Evolutionary conservation across 2,113 vertebrate species (phyloP).

Genomic region (Oceanites oceanicus): DNA sequence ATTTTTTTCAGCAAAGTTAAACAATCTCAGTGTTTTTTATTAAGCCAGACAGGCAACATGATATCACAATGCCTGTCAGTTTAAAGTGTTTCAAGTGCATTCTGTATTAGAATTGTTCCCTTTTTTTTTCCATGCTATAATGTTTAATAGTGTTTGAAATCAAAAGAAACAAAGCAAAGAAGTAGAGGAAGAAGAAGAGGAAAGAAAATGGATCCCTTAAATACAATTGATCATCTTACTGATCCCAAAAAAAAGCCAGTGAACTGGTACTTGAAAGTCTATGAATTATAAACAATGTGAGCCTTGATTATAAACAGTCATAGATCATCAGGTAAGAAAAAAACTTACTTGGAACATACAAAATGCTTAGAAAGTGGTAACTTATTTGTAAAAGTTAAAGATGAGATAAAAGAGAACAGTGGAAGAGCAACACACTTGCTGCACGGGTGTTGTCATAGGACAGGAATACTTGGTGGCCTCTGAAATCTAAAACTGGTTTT

Average conservation of each 20-base stretch:
- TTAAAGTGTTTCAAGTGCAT: conserved; percentile 45
- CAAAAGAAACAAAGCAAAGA: conserved; percentile 17
- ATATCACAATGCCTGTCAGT: conserved; percentile 45
- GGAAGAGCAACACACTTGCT: not conserved
- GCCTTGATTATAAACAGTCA: conserved; percentile 39
- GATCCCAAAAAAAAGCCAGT: not conserved
- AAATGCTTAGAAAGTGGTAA: not conserved
- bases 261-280: conserved; percentile 29
- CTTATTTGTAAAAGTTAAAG: not conserved
- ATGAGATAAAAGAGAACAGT: not conserved
- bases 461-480: conserved; percentile 31
- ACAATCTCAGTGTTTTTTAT: conserved; percentile 66
- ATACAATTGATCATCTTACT: not conserved
- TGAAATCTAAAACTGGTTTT: conserved; percentile 42
- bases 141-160: conserved; percentile 49
- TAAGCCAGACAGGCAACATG: conserved; percentile 34
- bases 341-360: not conserved
- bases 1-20: conserved; percentile 69
- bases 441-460: not conserved
- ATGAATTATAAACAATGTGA: conserved; percentile 8
- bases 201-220: conserved; percentile 36
- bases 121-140: conserved; percentile 40
- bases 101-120: conserved; percentile 65
- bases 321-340: conserved; percentile 50
- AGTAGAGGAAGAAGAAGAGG: conserved; percentile 33